These are phyloP conservation scores for Pammene aurita DNA, from an alignment of 2,888 invertebrate genomes.

Conservation along the genomic window DNA sequence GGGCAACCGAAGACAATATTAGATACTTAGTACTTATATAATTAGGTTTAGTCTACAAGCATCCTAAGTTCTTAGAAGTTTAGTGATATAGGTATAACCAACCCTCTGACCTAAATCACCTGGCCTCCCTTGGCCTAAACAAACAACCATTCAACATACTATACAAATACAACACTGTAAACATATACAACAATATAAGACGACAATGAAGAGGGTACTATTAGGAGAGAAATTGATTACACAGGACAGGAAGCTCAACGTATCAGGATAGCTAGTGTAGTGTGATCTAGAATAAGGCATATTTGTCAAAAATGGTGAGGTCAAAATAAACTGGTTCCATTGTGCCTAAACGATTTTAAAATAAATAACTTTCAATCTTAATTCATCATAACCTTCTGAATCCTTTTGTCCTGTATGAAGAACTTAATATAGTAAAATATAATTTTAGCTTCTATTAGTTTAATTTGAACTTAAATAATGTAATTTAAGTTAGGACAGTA, in stretches of 20 bases:
- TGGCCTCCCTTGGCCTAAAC: constrained; percentile 26
- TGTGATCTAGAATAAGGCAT: background rate
- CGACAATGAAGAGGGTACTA: constrained; percentile 5
- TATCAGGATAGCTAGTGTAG: background rate
- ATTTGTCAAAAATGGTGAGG: background rate
- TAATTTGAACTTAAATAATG: too few species aligned
- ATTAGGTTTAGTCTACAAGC: background rate
- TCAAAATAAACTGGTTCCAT: background rate
- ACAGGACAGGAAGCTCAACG: background rate
- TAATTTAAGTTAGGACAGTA: too few species aligned
- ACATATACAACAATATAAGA: background rate
- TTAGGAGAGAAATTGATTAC: background rate
- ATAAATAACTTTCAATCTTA: too few species aligned
- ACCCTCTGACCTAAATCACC: constrained; percentile 19
- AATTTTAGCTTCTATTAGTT: too few species aligned
- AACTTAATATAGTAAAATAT: too few species aligned
- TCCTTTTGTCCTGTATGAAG: too few species aligned
- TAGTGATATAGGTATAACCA: background rate
- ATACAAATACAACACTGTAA: constrained; percentile 17
- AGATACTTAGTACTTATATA: too few species aligned
- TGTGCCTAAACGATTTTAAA: too few species aligned
- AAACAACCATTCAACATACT: constrained; percentile 25
- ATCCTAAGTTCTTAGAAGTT: background rate
- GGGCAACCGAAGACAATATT: too few species aligned
- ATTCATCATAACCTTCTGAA: too few species aligned